These are phyloP conservation scores for Mormyrops attenuatus DNA, from an alignment of 2,797 vertebrate species.

Conservation along the genomic window DNA sequence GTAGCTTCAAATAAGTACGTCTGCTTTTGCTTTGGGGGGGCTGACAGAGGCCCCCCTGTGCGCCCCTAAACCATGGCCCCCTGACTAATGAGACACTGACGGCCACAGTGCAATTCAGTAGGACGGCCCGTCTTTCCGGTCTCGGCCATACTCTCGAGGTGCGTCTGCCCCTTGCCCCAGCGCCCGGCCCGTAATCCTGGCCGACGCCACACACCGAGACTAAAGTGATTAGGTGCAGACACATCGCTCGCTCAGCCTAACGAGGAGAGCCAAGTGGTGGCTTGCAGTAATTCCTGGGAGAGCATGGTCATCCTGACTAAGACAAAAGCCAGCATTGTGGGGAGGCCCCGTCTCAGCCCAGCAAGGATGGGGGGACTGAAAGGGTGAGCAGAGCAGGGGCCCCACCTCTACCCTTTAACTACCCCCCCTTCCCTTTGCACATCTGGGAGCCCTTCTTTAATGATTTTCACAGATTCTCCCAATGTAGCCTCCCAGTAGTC, in stretches of 20 bases:
- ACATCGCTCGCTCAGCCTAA: background rate
- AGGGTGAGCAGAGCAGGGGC: background rate
- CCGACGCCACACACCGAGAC: slow-evolving; percentile 13
- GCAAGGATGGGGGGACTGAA: background rate
- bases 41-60: background rate
- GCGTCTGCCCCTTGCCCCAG: background rate
- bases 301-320: background rate
- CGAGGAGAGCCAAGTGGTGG: background rate
- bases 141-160: background rate
- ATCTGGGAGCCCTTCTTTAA: background rate
- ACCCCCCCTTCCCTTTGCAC: background rate
- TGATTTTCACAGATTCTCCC: background rate
- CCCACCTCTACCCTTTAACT: background rate
- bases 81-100: background rate
- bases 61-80: background rate
- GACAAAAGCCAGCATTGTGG: background rate
- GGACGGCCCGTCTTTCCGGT: background rate
- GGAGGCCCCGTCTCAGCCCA: background rate
- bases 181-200: background rate
- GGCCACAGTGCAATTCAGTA: background rate
- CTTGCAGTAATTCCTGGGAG: background rate
- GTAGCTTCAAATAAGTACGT: background rate
- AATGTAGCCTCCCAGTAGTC: background rate
- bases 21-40: background rate
- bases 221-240: slow-evolving; percentile 21